Conservation (phyloP, 1,140 invertebrate species). For the Phocides pigmalion region DNA sequence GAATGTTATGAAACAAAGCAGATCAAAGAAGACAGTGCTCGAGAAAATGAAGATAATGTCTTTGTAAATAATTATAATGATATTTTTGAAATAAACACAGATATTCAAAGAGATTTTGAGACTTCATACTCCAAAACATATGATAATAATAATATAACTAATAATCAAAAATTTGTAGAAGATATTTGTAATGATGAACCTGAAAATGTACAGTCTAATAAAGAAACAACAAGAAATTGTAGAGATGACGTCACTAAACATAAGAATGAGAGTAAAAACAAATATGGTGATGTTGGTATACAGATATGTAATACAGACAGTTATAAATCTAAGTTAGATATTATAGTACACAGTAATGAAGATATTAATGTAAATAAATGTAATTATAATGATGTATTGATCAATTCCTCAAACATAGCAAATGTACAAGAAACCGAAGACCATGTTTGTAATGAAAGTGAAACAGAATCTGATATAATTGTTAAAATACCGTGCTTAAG, state of each 20-base stretch:
- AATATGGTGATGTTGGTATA: too few relatives aligned
- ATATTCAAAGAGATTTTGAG: slow-evolving; percentile 20
- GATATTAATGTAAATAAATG: background rate
- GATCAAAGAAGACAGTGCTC: background rate
- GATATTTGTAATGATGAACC: background rate
- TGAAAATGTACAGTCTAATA: background rate
- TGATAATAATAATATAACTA: background rate
- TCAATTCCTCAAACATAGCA: background rate
- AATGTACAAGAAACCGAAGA: background rate
- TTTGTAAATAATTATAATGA: background rate
- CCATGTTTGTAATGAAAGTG: background rate
- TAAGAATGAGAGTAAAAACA: background rate
- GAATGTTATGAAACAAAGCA: background rate
- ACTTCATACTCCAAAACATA: slow-evolving; percentile 1
- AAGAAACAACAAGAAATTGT: background rate
- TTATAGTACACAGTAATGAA: background rate
- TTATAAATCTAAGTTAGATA: too few relatives aligned
- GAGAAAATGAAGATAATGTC: background rate
- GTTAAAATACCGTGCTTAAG: background rate
- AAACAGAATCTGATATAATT: background rate
- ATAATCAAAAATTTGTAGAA: background rate
- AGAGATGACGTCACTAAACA: too few relatives aligned
- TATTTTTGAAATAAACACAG: slow-evolving; percentile 26
- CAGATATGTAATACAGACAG: too few relatives aligned
- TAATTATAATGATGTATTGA: background rate